Evolutionary conservation across 2,113 vertebrate genomes (phyloP).

Genomic region (Speoplatyrhinus poulsoni): DNA sequence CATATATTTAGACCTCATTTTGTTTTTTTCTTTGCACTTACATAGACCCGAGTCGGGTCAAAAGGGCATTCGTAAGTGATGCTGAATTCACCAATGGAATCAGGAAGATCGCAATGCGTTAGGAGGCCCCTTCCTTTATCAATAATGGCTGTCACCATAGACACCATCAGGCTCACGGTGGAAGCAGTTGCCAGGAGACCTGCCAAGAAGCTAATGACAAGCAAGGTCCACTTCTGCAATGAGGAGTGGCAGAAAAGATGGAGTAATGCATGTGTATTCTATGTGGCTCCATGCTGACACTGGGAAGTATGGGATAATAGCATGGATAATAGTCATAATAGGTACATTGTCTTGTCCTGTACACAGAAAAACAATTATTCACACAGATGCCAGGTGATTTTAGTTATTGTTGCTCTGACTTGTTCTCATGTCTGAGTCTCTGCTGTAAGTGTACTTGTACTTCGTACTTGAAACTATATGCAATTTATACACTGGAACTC

Average conservation of each 20-base stretch:
- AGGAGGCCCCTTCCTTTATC: conserved; percentile 75
- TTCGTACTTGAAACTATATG: too few species aligned
- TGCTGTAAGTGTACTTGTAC: too few species aligned
- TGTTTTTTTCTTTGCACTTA: conserved; percentile 53
- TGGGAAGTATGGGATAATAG: too few species aligned
- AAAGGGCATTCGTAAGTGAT: conserved; percentile 84
- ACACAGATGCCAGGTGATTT: too few species aligned
- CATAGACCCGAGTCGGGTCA: conserved; percentile 87
- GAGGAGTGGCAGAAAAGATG: neutral
- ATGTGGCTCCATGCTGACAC: too few species aligned
- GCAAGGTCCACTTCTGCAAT: conserved; percentile 80
- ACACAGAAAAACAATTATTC: too few species aligned
- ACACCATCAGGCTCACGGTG: conserved; percentile 71
- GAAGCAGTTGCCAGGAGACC: conserved; percentile 77
- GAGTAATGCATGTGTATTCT: too few species aligned
- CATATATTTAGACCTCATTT: neutral
- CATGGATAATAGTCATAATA: too few species aligned
- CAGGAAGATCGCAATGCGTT: conserved; percentile 64
- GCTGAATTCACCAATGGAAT: conserved; percentile 42
- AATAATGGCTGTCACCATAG: conserved; percentile 77
- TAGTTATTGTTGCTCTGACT: too few species aligned
- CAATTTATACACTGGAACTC: too few species aligned
- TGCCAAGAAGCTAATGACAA: conserved; percentile 78
- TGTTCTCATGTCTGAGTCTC: too few species aligned
- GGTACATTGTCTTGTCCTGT: too few species aligned